Evolutionary conservation across 2,797 vertebrate species (phyloP).

Genomic region (Danio tinwini): DNA sequence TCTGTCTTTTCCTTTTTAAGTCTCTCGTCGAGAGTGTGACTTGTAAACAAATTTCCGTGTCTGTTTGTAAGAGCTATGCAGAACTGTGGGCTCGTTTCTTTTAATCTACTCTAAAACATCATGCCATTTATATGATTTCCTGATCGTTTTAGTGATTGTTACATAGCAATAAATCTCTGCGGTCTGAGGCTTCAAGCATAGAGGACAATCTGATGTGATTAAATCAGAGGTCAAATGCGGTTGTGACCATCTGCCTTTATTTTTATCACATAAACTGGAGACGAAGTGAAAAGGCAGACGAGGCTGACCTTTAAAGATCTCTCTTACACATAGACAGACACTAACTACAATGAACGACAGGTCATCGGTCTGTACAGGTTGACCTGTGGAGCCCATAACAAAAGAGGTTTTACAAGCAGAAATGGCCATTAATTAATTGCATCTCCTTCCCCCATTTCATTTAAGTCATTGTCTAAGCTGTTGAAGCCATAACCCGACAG

Average conservation of each 20-base stretch:
- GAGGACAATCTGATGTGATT: constrained; percentile 73
- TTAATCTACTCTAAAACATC: neutral
- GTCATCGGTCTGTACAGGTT: constrained; percentile 34
- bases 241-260: constrained; percentile 43
- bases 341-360: constrained; percentile 28
- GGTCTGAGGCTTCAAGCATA: constrained; percentile 23
- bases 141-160: constrained; percentile 42
- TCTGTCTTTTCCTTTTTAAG: constrained; percentile 31
- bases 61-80: neutral
- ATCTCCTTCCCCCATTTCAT: constrained; percentile 28
- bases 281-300: constrained; percentile 68
- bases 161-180: constrained; percentile 37
- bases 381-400: constrained; percentile 49
- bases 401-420: constrained; percentile 61
- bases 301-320: constrained; percentile 44
- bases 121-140: constrained; percentile 17
- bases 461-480: constrained; percentile 46
- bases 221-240: constrained; percentile 60
- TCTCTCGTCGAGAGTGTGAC: constrained; percentile 16
- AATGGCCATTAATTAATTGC: constrained; percentile 71
- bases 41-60: constrained; percentile 19
- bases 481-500: constrained; percentile 57
- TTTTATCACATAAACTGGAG: constrained; percentile 36
- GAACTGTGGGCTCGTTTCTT: neutral
- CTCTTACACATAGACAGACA: neutral